phyloP scores from a whole-genome alignment of 2,797 vertebrate genomes.

The Sebastiscus albofasciatus region DNA sequence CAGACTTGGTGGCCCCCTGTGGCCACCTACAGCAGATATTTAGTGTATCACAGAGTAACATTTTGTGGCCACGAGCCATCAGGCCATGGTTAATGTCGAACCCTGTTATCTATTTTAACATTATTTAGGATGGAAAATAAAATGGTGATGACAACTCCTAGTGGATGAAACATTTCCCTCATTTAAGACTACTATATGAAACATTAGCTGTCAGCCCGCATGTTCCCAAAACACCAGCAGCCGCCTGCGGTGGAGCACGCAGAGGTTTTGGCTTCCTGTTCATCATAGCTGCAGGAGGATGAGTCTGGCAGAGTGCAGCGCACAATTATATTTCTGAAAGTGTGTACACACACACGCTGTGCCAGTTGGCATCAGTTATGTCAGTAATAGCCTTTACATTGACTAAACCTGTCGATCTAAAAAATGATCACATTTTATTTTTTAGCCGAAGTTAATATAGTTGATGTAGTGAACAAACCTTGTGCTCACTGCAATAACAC shows the following conservation, averaged over 20 bases:
- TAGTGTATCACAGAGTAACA: no score
- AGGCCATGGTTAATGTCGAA: neutral
- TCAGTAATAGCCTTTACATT: conserved; percentile 37
- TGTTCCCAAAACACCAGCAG: conserved; percentile 6
- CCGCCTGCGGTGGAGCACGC: neutral
- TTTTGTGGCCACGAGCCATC: no score
- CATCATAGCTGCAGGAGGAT: conserved; percentile 18
- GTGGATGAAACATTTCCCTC: conserved; percentile 2
- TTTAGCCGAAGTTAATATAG: neutral
- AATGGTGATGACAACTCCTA: neutral
- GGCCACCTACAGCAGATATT: no score
- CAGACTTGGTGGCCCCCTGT: no score
- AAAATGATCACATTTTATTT: neutral
- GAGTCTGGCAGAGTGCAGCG: conserved; percentile 10
- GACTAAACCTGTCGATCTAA: conserved; percentile 28
- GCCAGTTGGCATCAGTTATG: conserved; percentile 44
- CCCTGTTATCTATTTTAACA: neutral
- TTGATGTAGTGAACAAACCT: neutral
- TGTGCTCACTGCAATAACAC: neutral
- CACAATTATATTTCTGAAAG: conserved; percentile 24
- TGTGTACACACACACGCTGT: neutral
- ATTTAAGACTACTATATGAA: conserved; percentile 16
- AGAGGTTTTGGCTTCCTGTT: conserved; percentile 18
- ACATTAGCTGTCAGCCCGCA: conserved; percentile 1
- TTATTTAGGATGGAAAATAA: neutral